Conservation (phyloP, 2,888 invertebrate species). For the Cosmia trapezina region DNA sequence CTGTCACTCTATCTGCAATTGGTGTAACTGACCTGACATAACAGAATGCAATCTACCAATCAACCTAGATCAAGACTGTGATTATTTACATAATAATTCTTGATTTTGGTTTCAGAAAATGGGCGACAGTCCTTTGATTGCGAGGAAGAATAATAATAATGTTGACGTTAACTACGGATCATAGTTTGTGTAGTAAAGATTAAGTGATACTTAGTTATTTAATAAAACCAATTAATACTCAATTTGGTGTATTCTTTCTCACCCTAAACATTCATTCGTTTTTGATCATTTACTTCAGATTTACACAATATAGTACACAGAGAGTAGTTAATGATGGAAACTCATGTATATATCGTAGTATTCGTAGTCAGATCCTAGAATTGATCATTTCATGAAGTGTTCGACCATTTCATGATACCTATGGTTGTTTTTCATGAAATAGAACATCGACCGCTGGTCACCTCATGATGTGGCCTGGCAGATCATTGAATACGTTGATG, state of each 20-base stretch:
- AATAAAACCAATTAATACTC: constrained; percentile 20
- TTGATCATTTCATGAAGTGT: too few relatives aligned
- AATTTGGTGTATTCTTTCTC: constrained; percentile 11
- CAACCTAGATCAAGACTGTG: not conserved
- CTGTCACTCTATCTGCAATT: constrained; percentile 34
- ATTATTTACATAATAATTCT: not conserved
- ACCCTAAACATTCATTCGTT: not conserved
- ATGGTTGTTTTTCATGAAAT: too few relatives aligned
- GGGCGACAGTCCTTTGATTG: constrained; percentile 60
- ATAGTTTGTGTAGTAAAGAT: constrained; percentile 12
- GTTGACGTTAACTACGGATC: constrained; percentile 30
- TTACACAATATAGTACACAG: not conserved
- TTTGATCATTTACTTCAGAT: not conserved
- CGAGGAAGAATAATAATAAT: constrained; percentile 68
- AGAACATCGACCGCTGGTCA: too few relatives aligned
- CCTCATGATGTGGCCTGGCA: too few relatives aligned
- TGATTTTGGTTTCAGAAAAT: constrained; percentile 72
- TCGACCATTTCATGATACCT: too few relatives aligned
- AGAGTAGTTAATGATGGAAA: not conserved
- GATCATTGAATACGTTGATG: too few relatives aligned
- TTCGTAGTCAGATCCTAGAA: too few relatives aligned
- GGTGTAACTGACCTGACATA: constrained; percentile 31
- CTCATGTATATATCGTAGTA: too few relatives aligned
- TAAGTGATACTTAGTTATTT: constrained; percentile 16
- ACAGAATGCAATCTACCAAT: constrained; percentile 25